Evolutionary conservation across 2,797 vertebrate genomes (phyloP).

Genomic region (Gymnoscopelus microlampas): DNA sequence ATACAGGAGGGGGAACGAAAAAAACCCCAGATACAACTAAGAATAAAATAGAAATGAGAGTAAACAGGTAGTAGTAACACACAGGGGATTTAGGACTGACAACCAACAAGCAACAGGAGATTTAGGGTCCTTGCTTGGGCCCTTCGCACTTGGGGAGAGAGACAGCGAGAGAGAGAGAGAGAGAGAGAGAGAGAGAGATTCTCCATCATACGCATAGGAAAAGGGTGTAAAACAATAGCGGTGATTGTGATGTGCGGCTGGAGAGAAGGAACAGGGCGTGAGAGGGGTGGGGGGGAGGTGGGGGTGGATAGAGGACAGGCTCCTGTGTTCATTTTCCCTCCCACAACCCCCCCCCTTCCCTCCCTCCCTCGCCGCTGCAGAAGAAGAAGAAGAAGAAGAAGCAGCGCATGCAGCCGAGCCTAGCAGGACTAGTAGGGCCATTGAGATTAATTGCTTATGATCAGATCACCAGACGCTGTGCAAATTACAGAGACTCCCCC

Average conservation of each 20-base stretch:
- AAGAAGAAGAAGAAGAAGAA: constrained; percentile 12
- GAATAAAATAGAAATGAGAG: too few relatives aligned
- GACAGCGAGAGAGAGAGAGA: too few relatives aligned
- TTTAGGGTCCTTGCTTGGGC: too few relatives aligned
- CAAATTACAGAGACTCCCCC: constrained; percentile 73
- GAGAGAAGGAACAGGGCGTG: constrained; percentile 41
- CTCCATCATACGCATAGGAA: too few relatives aligned
- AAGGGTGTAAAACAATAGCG: constrained; percentile 13
- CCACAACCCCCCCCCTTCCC: constrained; percentile 44
- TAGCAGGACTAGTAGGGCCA: constrained; percentile 54
- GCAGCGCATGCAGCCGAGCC: constrained; percentile 56
- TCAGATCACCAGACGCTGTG: constrained; percentile 81
- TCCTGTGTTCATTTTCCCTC: constrained; percentile 51
- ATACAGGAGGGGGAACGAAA: too few relatives aligned
- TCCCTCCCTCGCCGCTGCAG: constrained; percentile 25
- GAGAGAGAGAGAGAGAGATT: too few relatives aligned
- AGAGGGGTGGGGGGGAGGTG: constrained; percentile 31
- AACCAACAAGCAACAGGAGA: too few relatives aligned
- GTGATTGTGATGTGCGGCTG: constrained; percentile 21
- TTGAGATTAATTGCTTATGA: constrained; percentile 84
- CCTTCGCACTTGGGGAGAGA: too few relatives aligned
- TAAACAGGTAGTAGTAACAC: too few relatives aligned
- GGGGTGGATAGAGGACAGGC: constrained; percentile 29
- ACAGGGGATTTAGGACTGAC: too few relatives aligned
- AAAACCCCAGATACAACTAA: too few relatives aligned